These are phyloP conservation scores for Sphaeridia pumilis DNA, from an alignment of 2,888 invertebrate genomes.

Conservation along the genomic window DNA sequence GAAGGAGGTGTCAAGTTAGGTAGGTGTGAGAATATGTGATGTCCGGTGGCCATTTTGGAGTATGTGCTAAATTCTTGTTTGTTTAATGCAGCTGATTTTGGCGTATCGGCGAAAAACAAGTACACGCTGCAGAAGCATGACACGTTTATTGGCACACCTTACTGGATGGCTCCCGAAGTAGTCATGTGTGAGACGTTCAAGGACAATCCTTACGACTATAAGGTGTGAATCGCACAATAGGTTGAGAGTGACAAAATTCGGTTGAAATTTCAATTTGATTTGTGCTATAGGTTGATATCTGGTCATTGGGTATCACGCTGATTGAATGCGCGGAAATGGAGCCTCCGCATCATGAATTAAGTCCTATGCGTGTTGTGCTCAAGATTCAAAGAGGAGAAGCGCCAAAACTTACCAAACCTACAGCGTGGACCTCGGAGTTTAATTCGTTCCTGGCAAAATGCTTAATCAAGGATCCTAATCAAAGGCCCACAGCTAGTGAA, in stretches of 20 bases:
- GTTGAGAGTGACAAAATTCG: no score
- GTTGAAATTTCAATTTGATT: constrained; percentile 7
- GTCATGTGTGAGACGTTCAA: constrained; percentile 97
- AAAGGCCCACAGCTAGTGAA: constrained; percentile 71
- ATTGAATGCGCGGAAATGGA: constrained; percentile 99
- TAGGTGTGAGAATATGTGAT: constrained; percentile 46
- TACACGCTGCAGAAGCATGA: constrained; percentile 90
- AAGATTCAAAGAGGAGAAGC: constrained; percentile 99
- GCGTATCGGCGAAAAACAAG: constrained; percentile 97
- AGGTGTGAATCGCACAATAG: constrained; percentile 89
- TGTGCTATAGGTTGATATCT: constrained; percentile 67
- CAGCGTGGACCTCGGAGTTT: constrained; percentile 72
- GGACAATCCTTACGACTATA: constrained; percentile 95
- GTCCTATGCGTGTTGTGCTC: constrained; percentile 93
- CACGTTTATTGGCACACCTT: constrained; percentile 98
- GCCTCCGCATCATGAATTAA: constrained; percentile 98
- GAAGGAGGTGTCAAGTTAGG: constrained; percentile 93
- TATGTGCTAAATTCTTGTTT: neutral
- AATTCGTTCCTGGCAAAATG: constrained; percentile 85
- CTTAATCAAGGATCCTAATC: constrained; percentile 83
- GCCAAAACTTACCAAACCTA: constrained; percentile 80
- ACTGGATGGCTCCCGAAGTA: constrained; percentile 95
- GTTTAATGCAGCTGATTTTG: constrained; percentile 88
- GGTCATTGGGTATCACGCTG: constrained; percentile 94
- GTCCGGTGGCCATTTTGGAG: constrained; percentile 1